Evolutionary conservation across 1,140 invertebrate genomes (phyloP), one percentile per base, ranked within the genome.

Genomic region (Sitobion miscanthi): DNA sequence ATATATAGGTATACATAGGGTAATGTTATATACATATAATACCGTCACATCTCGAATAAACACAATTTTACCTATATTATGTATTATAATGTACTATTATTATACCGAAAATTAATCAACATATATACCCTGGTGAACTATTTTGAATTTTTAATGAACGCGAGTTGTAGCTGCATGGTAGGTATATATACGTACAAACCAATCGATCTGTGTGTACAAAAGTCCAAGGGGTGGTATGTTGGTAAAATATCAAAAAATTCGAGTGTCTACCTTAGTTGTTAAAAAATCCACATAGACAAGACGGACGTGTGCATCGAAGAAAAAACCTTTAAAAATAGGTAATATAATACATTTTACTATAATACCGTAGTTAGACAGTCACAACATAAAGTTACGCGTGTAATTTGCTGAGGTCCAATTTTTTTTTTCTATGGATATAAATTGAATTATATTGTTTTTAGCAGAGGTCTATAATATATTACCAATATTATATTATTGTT

Each of bases 101-200:
- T 62, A 62, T 11, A 30, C 30, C 62, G 11, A 69, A 62, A 62
- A 69, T n/a, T 14, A 69, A 69, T 69, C 30, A 8, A 30, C 25
- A 11, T 69, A n/a, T n/a, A 69, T 30, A 69, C 30, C 11, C 4
- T 30, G 62, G 62, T 30, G 30, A 69, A 9, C 30, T 69, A 30
- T 69, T 69, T 69, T n/a, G 62, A 69, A 69, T 69, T 69, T 69
- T 69, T 69, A 69, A 69, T 69, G 62, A 69, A 69, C 30, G 62
- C 21, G 30, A 69, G 11, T 62, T 62, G 23, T 69, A 69, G 25
- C 42, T 42, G 35, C 35, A 35, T 35, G 2, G 62, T 30, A 69
- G 57, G 9, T 69, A 62, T 54, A 54, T 62, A 62, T 62, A n/a
- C 30, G 45, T 47, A 47, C 8, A 30, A 30, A 69, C 3, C 62